These are phyloP conservation scores for Hedychridium roseum DNA, from an alignment of 2,888 invertebrate species.

Conservation along the genomic window DNA sequence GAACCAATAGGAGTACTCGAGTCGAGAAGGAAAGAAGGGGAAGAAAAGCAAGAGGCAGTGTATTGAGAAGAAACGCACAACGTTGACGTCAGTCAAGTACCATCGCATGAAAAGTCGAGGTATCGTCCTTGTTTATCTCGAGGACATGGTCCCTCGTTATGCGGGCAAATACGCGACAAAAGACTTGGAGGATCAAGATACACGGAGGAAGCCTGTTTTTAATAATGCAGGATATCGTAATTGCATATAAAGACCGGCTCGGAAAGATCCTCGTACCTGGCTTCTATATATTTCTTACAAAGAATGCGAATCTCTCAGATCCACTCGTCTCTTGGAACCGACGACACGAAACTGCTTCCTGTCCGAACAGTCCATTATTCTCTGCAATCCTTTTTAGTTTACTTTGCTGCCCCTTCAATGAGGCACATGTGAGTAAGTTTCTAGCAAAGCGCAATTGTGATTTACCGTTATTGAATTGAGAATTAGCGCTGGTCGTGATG, in stretches of 20 bases:
- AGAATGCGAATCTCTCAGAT: too few relatives aligned
- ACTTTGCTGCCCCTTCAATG: too few relatives aligned
- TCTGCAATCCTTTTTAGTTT: too few relatives aligned
- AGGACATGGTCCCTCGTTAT: conserved; percentile 53
- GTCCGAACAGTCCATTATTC: too few relatives aligned
- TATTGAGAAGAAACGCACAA: neutral
- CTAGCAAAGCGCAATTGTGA: too few relatives aligned
- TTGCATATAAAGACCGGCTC: conserved; percentile 17
- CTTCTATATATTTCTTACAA: neutral
- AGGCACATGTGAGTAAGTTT: too few relatives aligned
- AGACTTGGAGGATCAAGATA: conserved; percentile 32
- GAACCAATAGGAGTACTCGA: conserved; percentile 11
- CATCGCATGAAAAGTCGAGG: conserved; percentile 41
- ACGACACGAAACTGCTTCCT: too few relatives aligned
- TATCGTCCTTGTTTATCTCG: conserved; percentile 49
- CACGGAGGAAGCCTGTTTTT: conserved; percentile 20
- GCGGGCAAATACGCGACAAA: conserved; percentile 50
- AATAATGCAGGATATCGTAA: conserved; percentile 42
- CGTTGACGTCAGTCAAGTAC: conserved; percentile 12
- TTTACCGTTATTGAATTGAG: too few relatives aligned
- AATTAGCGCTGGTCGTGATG: too few relatives aligned
- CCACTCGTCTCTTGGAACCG: too few relatives aligned
- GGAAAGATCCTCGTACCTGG: neutral
- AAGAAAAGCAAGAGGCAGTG: conserved; percentile 14
- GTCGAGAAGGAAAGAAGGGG: conserved; percentile 9